These are phyloP conservation scores for Proteles cristata DNA, from an alignment of 2,113 vertebrate genomes.

Conservation along the genomic window DNA sequence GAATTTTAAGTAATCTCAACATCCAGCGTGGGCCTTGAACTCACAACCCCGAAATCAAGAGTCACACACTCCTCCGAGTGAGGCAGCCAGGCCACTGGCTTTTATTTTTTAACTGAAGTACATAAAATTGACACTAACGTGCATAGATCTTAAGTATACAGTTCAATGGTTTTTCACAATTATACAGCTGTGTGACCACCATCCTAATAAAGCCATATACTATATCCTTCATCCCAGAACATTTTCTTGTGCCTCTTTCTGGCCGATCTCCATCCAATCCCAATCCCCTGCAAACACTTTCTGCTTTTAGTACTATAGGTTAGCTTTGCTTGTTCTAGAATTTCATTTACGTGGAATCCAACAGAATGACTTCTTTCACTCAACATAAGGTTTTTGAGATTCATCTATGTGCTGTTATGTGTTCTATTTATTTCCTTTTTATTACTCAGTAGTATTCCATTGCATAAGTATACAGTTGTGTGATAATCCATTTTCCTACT, in stretches of 20 bases:
- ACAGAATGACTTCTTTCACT: background rate
- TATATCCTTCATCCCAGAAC: background rate
- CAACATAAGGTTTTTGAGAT: background rate
- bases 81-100: background rate
- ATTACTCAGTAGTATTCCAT: background rate
- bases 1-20: background rate
- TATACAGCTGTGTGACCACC: background rate
- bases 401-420: background rate
- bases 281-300: background rate
- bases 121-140: background rate
- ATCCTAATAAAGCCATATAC: background rate
- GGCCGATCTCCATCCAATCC: background rate
- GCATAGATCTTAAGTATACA: background rate
- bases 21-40: background rate
- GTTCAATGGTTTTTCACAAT: background rate
- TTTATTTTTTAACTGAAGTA: slow-evolving; percentile 29
- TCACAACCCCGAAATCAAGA: background rate
- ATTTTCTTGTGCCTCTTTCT: background rate
- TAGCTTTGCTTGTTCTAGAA: slow-evolving; percentile 33
- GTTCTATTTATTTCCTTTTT: background rate
- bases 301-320: background rate
- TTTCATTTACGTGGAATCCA: background rate
- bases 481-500: slow-evolving; percentile 9
- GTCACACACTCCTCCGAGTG: background rate
- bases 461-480: background rate